Base-by-base conservation (phyloP, 2,888 invertebrate genomes). In the Callinectes sapidus region DNA sequence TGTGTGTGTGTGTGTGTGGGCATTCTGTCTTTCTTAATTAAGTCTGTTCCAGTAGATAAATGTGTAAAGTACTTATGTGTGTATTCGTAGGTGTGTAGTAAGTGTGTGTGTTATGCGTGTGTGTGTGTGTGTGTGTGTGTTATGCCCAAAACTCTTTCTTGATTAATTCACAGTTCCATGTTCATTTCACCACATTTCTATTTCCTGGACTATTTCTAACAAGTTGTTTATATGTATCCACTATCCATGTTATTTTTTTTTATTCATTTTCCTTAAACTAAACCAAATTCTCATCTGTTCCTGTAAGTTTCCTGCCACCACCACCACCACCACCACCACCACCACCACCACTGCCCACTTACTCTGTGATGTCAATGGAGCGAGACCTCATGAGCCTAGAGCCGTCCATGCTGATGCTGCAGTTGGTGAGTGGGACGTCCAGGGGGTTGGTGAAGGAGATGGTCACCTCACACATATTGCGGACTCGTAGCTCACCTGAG, bases 401-500 rank as follows among this genome's bases (percentile, higher is more conserved):
- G 18, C 96, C 96, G 93, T 96, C 96, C 35, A 96, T 95, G 48
- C 95, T 95, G 61, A 96, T 95, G 42, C 95, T 95, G 94, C 96
- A 96, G 42, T 95, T 95, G 1, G 97, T 97, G 94, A 97, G 96
- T 28, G 96, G 96, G 1, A 96, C 96, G 93, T 96, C 96, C 95
- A 97, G 95, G 28, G 97, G 97, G 95, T 97, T 97, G 95, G 96
- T 96, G 96, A 97, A 97, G 18, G 95, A 95, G 94, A 96, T 95
- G 14, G 94, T 95, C 0, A 95, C 95, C 32, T 95, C 95, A 91
- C 95, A 95, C 6, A 95, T 95, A 89, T 95, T 95, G 3, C 96
- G 96, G 18, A 96, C 95, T 71, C 95, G 95, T 5, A 95, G 95
- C 23, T 95, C 95, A 81, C 8, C 81, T 32, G 81, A 5, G 32